These are phyloP conservation scores for Euthynnus affinis DNA, from an alignment of 2,797 vertebrate species.

Conservation along the genomic window DNA sequence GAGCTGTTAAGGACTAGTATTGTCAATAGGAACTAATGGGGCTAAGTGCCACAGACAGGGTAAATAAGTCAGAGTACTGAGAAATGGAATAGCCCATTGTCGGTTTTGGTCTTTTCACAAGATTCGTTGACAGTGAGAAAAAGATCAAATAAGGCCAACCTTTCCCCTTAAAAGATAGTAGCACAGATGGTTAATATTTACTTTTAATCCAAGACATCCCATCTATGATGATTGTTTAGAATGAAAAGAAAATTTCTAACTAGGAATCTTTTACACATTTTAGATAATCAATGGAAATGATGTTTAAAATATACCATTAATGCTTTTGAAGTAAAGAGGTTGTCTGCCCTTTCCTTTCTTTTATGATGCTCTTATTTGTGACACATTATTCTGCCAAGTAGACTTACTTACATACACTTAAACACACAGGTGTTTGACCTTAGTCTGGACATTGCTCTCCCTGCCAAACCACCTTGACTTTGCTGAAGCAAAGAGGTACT, in stretches of 20 bases:
- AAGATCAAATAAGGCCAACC: background rate
- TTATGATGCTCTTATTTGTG: background rate
- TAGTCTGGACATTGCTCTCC: conserved; percentile 2
- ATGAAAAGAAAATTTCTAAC: background rate
- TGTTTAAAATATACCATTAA: background rate
- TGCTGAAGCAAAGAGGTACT: conserved; percentile 13
- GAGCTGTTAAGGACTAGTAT: too few relatives aligned
- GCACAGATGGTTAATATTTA: background rate
- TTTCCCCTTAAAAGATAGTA: too few relatives aligned
- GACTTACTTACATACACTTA: conserved; percentile 1
- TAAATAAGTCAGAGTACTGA: background rate
- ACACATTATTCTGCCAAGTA: background rate
- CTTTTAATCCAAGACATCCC: background rate
- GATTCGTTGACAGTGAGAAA: background rate
- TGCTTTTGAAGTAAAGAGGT: background rate
- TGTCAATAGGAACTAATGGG: too few relatives aligned
- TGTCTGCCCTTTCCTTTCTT: background rate
- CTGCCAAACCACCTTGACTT: conserved; percentile 22
- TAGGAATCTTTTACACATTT: background rate
- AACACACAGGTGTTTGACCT: conserved; percentile 9
- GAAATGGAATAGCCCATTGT: background rate
- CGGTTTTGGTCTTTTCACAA: background rate
- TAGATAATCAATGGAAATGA: background rate
- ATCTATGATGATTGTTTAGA: background rate
- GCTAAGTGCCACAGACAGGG: background rate